Evolutionary conservation across 2,113 vertebrate species (phyloP).

Genomic region (Corydoras sp.): DNA sequence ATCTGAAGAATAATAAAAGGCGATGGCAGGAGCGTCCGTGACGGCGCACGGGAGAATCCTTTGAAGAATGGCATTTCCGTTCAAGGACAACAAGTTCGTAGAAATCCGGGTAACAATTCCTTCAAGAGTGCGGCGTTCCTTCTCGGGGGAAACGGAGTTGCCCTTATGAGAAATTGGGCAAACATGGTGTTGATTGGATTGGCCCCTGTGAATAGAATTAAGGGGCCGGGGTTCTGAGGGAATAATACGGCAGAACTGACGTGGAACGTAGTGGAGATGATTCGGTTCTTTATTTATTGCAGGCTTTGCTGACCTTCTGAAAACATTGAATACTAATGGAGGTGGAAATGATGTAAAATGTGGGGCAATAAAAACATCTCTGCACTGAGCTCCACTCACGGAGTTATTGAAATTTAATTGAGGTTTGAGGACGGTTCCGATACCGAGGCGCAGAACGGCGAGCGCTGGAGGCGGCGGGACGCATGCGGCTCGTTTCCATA

Average conservation of each 20-base stretch:
- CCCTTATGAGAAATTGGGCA: slow-evolving; percentile 34
- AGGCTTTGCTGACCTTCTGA: too few species aligned
- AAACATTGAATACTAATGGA: background rate
- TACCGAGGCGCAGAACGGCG: too few species aligned
- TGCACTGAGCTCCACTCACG: too few species aligned
- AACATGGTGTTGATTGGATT: slow-evolving; percentile 40
- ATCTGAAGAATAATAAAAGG: slow-evolving; percentile 42
- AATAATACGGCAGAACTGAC: slow-evolving; percentile 13
- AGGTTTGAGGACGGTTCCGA: too few species aligned
- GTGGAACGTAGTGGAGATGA: slow-evolving; percentile 11
- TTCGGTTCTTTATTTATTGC: too few species aligned
- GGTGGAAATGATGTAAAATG: background rate
- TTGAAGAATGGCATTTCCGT: slow-evolving; percentile 51
- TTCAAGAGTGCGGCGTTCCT: slow-evolving; percentile 49
- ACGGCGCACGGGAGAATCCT: slow-evolving; percentile 28
- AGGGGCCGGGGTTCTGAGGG: slow-evolving; percentile 18
- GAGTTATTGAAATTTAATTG: too few species aligned
- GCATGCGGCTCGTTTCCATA: too few species aligned
- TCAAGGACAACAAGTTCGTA: slow-evolving; percentile 48
- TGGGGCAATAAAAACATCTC: background rate
- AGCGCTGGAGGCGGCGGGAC: too few species aligned
- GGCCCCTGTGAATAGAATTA: slow-evolving; percentile 3
- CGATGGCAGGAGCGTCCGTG: background rate
- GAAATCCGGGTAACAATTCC: slow-evolving; percentile 45
- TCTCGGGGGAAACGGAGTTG: slow-evolving; percentile 31